These are phyloP conservation scores for Molanna angustata DNA, from an alignment of 2,888 invertebrate species.

Conservation along the genomic window DNA sequence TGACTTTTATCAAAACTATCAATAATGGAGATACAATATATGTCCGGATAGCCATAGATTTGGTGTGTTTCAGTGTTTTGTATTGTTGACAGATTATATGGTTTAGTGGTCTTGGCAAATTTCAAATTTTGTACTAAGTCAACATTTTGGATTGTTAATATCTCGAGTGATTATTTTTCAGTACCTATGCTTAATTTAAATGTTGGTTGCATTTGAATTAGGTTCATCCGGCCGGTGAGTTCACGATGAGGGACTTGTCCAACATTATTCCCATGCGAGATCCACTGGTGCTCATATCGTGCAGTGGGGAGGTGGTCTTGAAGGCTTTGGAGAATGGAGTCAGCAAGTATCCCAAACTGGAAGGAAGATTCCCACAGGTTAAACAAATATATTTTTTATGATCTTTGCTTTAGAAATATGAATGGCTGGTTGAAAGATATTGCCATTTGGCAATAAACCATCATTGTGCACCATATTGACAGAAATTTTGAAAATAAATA, in stretches of 20 bases:
- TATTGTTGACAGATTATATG: too few relatives aligned
- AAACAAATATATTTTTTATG: neutral
- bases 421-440: neutral
- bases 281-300: slow-evolving; percentile 73
- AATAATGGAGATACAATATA: too few relatives aligned
- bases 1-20: too few relatives aligned
- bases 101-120: too few relatives aligned
- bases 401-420: neutral
- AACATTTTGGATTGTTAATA: too few relatives aligned
- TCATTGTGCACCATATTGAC: too few relatives aligned
- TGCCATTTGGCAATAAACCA: neutral
- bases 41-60: too few relatives aligned
- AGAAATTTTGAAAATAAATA: too few relatives aligned
- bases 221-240: slow-evolving; percentile 80
- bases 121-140: too few relatives aligned
- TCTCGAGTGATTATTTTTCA: too few relatives aligned
- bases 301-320: slow-evolving; percentile 66
- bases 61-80: too few relatives aligned
- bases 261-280: slow-evolving; percentile 85
- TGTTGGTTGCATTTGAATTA: slow-evolving; percentile 31
- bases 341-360: slow-evolving; percentile 79
- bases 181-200: too few relatives aligned
- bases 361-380: slow-evolving; percentile 84
- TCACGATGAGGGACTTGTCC: slow-evolving; percentile 79
- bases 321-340: slow-evolving; percentile 82